Base-by-base conservation (phyloP, 2,797 vertebrate genomes). In the Anabacerthia variegaticeps region DNA sequence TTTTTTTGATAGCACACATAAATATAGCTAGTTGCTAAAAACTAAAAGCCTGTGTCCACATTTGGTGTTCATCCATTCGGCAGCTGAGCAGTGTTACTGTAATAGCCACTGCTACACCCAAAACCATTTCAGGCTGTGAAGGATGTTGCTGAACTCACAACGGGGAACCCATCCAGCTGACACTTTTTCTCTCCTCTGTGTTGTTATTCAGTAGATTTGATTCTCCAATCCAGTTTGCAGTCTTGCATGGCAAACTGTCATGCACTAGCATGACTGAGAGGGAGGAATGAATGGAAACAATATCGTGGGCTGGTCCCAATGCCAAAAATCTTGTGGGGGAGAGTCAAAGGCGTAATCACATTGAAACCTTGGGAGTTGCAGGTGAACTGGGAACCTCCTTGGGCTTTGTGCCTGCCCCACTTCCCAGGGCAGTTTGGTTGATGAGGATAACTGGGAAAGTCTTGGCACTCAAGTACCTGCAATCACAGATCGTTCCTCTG, bases 271-370 rank as follows among this genome's bases (percentile, higher is more conserved):
- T 0, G 12, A 71, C 58, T 73, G 88, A 73, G 44, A 59, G 71
- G 85, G 58, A 92, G 76, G 71, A 75, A 78, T 1, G 1, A 78
- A 37, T 72, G 77, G 73, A 62, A 95, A 66, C 43, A 66, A 13
- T 69, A 55, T 56, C 28, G 14, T 34, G 36, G 51, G 15, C 41
- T 75, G 62, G 27, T 92, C 32, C 7, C 0, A 1, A 23, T 81
- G 79, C 90, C 92, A 95, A 52, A 84, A 94, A 59, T 0, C 26
- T 63, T 85, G 48, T 90, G 21, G 44, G 52, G 51, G 36, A 85
- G 88, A 73, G 30, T 81, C 83, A 75, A 20, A 10, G 14, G 28
- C 9, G 0, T 69, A 52, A 92, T 81, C 59, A 8, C 59, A 30
- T 14, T 0, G 5, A 89, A 92, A 92, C 14, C 55, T 49, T 1